Conservation (phyloP, 2,888 invertebrate genomes). For the Spisula subtruncata region DNA sequence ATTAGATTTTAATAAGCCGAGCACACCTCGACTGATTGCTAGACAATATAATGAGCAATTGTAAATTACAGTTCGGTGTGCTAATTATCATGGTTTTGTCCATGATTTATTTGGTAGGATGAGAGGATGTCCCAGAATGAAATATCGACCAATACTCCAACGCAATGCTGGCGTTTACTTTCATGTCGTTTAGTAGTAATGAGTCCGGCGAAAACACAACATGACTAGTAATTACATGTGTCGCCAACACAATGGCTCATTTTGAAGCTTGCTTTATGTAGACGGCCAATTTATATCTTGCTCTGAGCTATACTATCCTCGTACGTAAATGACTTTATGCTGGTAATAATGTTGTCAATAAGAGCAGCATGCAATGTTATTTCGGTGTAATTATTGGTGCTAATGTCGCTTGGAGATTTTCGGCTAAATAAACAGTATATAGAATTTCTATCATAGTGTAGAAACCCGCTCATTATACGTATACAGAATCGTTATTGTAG, state of each 20-base stretch:
- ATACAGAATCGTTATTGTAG: too few relatives aligned
- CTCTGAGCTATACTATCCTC: not conserved
- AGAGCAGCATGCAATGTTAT: not conserved
- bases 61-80: not conserved
- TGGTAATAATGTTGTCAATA: not conserved
- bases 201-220: not conserved
- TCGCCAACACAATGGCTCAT: not conserved
- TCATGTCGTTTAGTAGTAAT: constrained; percentile 10
- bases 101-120: not conserved
- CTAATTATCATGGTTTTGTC: constrained; percentile 10
- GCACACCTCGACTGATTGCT: constrained; percentile 10
- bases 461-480: not conserved
- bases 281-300: not conserved
- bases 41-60: constrained; percentile 1
- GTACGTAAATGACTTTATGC: not conserved
- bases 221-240: constrained; percentile 12
- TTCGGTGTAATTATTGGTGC: not conserved
- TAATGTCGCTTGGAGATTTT: not conserved
- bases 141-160: constrained; percentile 13
- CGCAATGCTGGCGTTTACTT: not conserved
- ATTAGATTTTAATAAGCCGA: constrained; percentile 23
- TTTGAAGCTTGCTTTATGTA: not conserved
- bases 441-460: not conserved
- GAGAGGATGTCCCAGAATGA: not conserved
- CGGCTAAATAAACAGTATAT: not conserved